These are phyloP conservation scores for Urocitellus parryii DNA, from an alignment of 2,113 vertebrate species.

Conservation along the genomic window DNA sequence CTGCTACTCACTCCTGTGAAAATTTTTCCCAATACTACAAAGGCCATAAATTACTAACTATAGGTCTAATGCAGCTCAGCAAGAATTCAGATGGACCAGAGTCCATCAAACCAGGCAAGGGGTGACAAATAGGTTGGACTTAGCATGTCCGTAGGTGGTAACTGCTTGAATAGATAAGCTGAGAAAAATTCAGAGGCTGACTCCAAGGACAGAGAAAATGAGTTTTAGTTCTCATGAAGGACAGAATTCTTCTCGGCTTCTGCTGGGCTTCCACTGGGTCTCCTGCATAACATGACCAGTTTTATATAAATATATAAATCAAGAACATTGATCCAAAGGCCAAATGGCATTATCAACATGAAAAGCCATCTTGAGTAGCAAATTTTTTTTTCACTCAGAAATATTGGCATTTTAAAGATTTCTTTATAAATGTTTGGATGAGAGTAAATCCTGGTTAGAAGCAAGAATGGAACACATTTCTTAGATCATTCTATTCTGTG, in stretches of 20 bases:
- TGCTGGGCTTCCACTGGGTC: not conserved
- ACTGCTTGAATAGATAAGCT: not conserved
- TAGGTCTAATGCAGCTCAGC: not conserved
- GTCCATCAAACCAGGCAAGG: not conserved
- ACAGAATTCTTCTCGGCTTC: not conserved
- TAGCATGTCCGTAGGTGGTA: not conserved
- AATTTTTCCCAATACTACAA: not conserved
- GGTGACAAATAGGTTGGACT: not conserved
- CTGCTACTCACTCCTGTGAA: not conserved
- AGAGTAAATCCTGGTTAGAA: not conserved
- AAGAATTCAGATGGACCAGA: not conserved
- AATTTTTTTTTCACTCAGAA: not conserved
- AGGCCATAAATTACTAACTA: not conserved
- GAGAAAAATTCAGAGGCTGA: not conserved
- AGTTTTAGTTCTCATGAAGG: not conserved
- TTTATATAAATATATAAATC: not conserved
- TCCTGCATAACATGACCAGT: not conserved
- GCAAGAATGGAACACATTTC: not conserved
- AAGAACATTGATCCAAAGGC: not conserved
- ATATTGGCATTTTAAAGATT: not conserved
- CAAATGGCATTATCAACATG: not conserved
- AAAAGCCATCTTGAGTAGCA: not conserved
- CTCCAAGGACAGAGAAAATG: not conserved
- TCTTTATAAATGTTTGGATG: not conserved
- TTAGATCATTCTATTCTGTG: not conserved